Evolutionary conservation across 2,888 invertebrate genomes (phyloP).

Genomic region (Pseudococcus longispinus): DNA sequence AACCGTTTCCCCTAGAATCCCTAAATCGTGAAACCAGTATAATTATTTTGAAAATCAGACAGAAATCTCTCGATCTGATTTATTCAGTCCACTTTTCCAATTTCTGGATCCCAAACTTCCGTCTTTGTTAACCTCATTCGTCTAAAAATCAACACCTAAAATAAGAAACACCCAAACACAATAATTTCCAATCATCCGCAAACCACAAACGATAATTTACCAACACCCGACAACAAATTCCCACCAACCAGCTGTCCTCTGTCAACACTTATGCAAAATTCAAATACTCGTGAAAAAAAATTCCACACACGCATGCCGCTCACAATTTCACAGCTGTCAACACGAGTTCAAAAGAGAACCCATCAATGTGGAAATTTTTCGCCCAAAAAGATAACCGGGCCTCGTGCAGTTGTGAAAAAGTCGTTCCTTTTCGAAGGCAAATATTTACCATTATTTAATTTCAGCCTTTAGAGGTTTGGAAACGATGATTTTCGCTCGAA

Average conservation of each 20-base stretch:
- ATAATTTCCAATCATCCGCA: neutral
- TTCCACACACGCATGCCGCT: neutral
- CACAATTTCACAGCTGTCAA: neutral
- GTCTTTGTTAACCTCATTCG: too few relatives aligned
- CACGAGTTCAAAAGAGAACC: neutral
- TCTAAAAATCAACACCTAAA: too few relatives aligned
- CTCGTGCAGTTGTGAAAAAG: neutral
- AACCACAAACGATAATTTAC: neutral
- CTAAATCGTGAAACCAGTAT: too few relatives aligned
- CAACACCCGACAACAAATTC: neutral
- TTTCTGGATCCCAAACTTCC: too few relatives aligned
- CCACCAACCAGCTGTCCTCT: neutral
- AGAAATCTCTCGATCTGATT: too few relatives aligned
- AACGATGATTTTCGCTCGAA: neutral
- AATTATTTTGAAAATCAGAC: too few relatives aligned
- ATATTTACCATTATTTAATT: slow-evolving; percentile 11
- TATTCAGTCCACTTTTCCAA: too few relatives aligned
- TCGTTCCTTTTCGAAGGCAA: neutral
- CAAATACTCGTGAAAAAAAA: neutral
- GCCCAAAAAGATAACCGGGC: neutral
- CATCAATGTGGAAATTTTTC: neutral
- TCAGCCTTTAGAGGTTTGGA: neutral
- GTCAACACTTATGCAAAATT: neutral
- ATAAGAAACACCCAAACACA: neutral
- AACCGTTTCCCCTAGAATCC: too few relatives aligned